Base-by-base conservation (phyloP, 2,113 vertebrate genomes). In the Maccullochella peelii region DNA sequence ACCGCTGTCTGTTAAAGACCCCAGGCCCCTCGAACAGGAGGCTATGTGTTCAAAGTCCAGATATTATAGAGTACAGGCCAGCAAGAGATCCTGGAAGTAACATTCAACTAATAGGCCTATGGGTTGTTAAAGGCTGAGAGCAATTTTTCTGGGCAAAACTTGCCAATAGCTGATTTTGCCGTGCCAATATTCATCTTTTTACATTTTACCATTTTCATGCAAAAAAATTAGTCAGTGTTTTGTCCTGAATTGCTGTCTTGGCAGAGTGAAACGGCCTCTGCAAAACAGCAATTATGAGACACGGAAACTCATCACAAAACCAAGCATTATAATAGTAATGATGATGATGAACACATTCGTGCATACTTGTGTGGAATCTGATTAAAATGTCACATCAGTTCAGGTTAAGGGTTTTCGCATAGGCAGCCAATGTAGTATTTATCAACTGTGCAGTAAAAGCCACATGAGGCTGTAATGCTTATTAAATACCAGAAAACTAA, bases 231-330 rank as follows among this genome's bases (percentile, higher is more conserved):
- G 62, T 57, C 38, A 54, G 70, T 80, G 80, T 85, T 86, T 83
- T 63, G 81, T 80, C 77, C 82, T 77, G 74, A 78, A 84, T 79
- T 73, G 68, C 74, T 81, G 86, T 91, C 73, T 89, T 91, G 89
- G 90, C 86, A 87, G 71, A 70, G 67, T 6, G 73, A 20, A 87
- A 27, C 63, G 30, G 83, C 63, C 71, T 47, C 71, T 63, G 74
- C 78, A 78, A 88, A 89, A 86, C 76, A 90, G 76, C 84, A 88
- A 86, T 92, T 83, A 90, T 2, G 80, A 87, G 83, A 79, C 72
- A 82, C 47, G 55, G 82, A 80, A 88, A 88, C 77, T 85, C 82
- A 79, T 73, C 85, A 80, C 83, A 79, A 89, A 89, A 80, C 38
- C 44, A 38, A 42, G 59, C 50, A 77, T 92, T 86, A 78, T 81